A percentile compares a stretch with the other conserved stretches of the same genome.
Evolutionary conservation across 2,888 invertebrate genomes (phyloP).

Genomic region (Drosophila nigricruria): DNA sequence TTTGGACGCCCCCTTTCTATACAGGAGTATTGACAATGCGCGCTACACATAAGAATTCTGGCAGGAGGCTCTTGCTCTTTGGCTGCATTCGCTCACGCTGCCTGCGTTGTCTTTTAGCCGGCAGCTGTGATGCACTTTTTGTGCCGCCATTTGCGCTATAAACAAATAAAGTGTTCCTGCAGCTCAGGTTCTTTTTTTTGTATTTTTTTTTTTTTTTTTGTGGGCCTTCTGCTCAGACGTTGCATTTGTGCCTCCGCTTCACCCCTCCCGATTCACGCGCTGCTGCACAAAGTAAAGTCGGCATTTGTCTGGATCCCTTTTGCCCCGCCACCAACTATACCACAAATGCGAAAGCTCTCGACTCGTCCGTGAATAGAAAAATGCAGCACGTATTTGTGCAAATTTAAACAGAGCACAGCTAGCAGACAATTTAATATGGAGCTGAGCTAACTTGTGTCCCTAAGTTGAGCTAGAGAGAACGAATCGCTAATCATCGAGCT

Average conservation of each 20-base stretch:
- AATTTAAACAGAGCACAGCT: constrained; percentile 50
- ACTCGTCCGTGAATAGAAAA: constrained; percentile 57
- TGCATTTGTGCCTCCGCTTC: constrained; percentile 53
- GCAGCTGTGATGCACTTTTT: constrained; percentile 71
- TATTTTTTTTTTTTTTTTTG: constrained; percentile 11
- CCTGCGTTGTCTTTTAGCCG: constrained; percentile 42
- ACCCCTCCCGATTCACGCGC: constrained; percentile 69
- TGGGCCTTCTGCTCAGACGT: constrained; percentile 57
- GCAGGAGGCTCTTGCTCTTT: constrained; percentile 41
- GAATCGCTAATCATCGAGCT: constrained; percentile 4
- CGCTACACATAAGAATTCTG: constrained; percentile 40
- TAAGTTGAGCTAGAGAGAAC: neutral
- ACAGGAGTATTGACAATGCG: constrained; percentile 65
- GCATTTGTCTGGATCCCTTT: constrained; percentile 54
- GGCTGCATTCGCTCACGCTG: constrained; percentile 32
- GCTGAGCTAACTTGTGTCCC: neutral
- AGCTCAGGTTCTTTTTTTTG: constrained; percentile 16
- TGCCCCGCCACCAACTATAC: constrained; percentile 27
- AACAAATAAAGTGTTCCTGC: constrained; percentile 71
- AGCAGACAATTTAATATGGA: constrained; percentile 19
- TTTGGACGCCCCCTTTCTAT: constrained; percentile 28
- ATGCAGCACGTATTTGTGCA: constrained; percentile 49
- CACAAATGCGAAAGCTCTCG: constrained; percentile 54
- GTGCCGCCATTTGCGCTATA: constrained; percentile 64
- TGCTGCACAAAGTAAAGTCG: constrained; percentile 82